Conservation (phyloP, 2,797 vertebrate genomes). For the Muscicapa striata region DNA sequence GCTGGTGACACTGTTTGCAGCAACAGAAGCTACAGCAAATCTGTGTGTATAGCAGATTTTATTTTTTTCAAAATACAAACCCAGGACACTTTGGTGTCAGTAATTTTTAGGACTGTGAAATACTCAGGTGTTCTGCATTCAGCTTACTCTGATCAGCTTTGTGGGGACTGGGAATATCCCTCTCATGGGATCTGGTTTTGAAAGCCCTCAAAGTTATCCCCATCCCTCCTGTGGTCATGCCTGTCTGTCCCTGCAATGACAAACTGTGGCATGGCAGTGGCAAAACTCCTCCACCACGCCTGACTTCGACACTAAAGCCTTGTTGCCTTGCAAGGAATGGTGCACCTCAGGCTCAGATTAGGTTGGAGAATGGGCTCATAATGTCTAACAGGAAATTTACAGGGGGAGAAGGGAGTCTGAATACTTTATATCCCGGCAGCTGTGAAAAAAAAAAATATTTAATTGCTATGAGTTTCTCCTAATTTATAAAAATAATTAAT, state of each 20-base stretch:
- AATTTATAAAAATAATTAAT: background rate
- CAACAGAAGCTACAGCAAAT: background rate
- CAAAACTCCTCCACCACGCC: rapidly evolving
- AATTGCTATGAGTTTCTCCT: rapidly evolving
- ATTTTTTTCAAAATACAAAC: background rate
- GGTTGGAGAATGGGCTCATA: background rate
- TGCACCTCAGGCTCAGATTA: background rate
- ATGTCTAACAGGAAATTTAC: background rate
- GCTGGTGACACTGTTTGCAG: rapidly evolving
- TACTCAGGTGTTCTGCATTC: background rate
- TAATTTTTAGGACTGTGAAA: background rate
- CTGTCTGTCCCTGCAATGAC: background rate
- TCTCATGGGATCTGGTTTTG: rapidly evolving
- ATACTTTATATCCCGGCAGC: background rate
- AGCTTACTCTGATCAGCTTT: background rate
- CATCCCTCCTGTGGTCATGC: background rate
- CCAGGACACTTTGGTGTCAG: background rate
- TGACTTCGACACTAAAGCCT: background rate
- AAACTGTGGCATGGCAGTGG: background rate
- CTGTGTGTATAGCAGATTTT: background rate
- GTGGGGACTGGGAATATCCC: background rate
- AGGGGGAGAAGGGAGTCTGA: background rate
- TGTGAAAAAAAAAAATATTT: background rate
- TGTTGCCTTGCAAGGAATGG: background rate
- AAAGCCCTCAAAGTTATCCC: background rate